Evolutionary conservation across 30 jellyfish, hydroid and myxozoan species (phyloP).

Genomic region (Cassiopea xamachana): DNA sequence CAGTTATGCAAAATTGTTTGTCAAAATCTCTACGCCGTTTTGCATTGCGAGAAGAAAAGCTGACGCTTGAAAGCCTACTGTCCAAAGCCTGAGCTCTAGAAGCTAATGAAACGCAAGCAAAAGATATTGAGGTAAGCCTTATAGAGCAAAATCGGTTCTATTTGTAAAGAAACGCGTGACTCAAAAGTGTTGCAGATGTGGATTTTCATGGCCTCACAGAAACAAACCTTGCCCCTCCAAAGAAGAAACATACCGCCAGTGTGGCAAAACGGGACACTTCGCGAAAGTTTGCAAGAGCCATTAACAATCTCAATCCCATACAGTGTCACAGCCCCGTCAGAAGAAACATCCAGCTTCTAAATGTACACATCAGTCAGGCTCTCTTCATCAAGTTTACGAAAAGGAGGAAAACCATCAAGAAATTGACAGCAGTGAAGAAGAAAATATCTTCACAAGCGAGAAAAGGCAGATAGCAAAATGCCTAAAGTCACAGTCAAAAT

Average conservation of each 20-base stretch:
- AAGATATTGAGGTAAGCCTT: not conserved
- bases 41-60: not conserved
- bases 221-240: not conserved
- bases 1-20: not conserved
- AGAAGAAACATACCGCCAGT: not conserved
- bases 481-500: not conserved
- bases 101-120: not conserved
- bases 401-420: not conserved
- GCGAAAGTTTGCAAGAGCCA: not conserved
- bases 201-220: not conserved
- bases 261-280: not conserved
- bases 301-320: not conserved
- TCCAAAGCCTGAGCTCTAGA: not conserved
- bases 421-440: not conserved
- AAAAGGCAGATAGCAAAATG: not conserved
- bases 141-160: not conserved
- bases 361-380: not conserved
- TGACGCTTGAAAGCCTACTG: not conserved
- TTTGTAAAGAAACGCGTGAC: not conserved
- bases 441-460: not conserved
- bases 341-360: not conserved
- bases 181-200: not conserved
- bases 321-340: not conserved
- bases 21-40: not conserved
- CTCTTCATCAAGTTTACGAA: not conserved